Base-by-base conservation (phyloP, 1,140 invertebrate genomes). In the Atta texana region DNA sequence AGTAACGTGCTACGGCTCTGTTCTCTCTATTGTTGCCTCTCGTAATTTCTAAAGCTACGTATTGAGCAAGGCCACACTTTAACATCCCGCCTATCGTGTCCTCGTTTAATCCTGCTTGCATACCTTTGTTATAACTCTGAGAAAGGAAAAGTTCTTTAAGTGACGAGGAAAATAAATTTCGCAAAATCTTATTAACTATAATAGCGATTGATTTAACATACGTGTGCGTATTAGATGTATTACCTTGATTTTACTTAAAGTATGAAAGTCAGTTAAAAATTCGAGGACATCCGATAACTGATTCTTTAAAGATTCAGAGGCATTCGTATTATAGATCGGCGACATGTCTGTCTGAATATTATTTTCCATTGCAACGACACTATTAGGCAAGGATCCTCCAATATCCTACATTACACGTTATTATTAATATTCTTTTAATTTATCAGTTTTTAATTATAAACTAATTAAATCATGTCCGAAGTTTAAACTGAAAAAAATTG, bases 231-330 rank as follows among this genome's bases (percentile, higher is more conserved):
- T 12, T 24, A 44, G 10, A 63, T 21, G 3, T 12, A n/a, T 71
- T 95, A 99, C 98, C 97, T 99, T 99, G 39, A 99, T 97, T 96
- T 99, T 99, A 78, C 97, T 98, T 63, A 99, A 96, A 0, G 99
- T 98, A 93, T 99, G 99, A 90, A 99, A 98, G 94, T 99, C 99
- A 14, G 98, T 97, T 86, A 99, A 96, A 93, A 99, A 99, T 74
- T 99, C 99, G 18, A 99, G 96, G 76, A 98, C 97, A 94, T 99
- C 99, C n/a, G 96, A 97, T 8, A 99, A 96, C 93, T 99, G 98
- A 86, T 98, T 97, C 72, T 98, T 96, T 96, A 99, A 97, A 92
- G 98, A 99, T 94, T 99, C 99, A 0, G 98, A 97, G 3, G 98
- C 97, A 92, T 97, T 98, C 0, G 98, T 99, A 87, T 97, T 98